Evolutionary conservation across 1,140 invertebrate species (phyloP).

Genomic region (Heterodera schachtii): DNA sequence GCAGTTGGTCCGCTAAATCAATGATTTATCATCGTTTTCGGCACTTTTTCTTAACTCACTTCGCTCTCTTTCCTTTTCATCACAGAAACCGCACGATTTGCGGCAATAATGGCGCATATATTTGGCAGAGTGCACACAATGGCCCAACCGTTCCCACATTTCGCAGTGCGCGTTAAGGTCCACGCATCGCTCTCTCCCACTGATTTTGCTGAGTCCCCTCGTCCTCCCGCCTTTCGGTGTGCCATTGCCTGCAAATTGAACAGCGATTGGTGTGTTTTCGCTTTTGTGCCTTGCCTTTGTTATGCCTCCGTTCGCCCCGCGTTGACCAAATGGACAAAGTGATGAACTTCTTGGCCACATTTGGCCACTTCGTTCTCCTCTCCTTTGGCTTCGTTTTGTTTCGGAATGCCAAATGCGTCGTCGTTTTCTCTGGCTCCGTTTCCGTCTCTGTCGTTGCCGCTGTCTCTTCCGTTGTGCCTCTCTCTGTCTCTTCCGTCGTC

Average conservation of each 20-base stretch:
- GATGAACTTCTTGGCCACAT: conserved; percentile 22
- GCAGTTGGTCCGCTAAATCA: background rate
- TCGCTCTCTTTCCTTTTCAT: background rate
- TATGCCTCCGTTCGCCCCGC: background rate
- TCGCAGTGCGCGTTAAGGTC: conserved; percentile 65
- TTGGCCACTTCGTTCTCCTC: conserved; percentile 9
- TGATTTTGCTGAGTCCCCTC: background rate
- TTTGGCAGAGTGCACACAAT: conserved; percentile 63
- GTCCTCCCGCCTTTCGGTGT: conserved; percentile 1
- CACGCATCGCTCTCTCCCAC: conserved; percentile 49
- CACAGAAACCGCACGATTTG: conserved; percentile 59
- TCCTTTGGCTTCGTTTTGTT: background rate
- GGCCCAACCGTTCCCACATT: conserved; percentile 65
- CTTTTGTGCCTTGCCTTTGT: conserved; percentile 13
- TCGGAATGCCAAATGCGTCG: background rate
- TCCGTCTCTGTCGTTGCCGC: background rate
- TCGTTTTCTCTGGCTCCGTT: background rate
- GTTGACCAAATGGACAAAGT: conserved; percentile 30
- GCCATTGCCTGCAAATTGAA: background rate
- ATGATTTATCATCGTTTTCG: background rate
- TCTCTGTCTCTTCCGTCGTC: conserved; percentile 12
- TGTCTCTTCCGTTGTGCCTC: background rate
- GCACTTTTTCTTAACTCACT: background rate
- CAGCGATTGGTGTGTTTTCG: background rate
- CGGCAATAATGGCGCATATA: conserved; percentile 65